Conservation (phyloP, 2,113 vertebrate species). For the Hystrix cristata region DNA sequence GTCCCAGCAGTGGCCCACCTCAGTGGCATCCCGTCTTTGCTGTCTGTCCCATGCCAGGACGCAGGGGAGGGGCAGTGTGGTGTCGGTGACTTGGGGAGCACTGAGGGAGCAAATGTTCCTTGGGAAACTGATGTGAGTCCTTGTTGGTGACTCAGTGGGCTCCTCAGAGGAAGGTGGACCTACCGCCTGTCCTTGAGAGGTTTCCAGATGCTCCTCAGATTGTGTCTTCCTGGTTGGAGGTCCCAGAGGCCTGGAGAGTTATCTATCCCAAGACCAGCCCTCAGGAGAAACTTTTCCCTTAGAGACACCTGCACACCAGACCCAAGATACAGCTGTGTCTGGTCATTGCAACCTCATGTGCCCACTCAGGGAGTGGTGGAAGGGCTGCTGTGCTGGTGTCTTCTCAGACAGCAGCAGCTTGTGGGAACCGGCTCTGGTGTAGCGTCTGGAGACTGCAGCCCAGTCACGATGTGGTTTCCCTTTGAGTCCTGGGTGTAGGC, state of each 20-base stretch:
- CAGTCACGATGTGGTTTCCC: neutral
- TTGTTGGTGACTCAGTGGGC: neutral
- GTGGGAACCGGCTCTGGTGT: neutral
- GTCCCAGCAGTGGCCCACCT: neutral
- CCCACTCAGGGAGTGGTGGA: neutral
- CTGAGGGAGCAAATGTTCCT: neutral
- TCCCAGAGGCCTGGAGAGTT: neutral
- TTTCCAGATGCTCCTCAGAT: neutral
- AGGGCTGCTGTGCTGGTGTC: neutral
- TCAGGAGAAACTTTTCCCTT: slow-evolving; percentile 5
- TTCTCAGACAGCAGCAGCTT: neutral
- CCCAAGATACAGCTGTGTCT: neutral
- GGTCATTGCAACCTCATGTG: neutral
- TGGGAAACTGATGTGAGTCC: neutral
- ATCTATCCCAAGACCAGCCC: neutral
- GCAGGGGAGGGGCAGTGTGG: neutral
- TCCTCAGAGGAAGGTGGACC: neutral
- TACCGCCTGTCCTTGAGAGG: neutral
- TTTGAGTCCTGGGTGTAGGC: neutral
- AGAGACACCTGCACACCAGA: neutral
- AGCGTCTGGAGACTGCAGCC: neutral
- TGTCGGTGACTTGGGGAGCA: neutral
- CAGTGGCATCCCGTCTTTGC: neutral
- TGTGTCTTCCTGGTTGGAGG: neutral
- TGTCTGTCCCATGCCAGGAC: neutral